These are phyloP conservation scores for Gopherus evgoodei DNA, from an alignment of 2,113 vertebrate genomes.

Conservation along the genomic window DNA sequence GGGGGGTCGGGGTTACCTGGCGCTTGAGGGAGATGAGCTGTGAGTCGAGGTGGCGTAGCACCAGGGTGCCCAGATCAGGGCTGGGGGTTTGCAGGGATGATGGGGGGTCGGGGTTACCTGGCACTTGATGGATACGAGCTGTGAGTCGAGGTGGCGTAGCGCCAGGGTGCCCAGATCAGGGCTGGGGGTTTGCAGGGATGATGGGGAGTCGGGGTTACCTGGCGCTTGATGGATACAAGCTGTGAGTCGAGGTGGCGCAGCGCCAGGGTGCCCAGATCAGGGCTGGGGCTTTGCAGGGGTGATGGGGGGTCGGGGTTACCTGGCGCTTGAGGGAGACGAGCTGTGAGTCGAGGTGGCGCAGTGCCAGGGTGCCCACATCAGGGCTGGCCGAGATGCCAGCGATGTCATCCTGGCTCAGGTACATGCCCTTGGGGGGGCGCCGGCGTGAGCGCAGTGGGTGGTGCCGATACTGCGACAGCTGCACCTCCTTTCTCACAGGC, in stretches of 20 bases:
- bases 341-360: constrained; percentile 88
- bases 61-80: constrained; percentile 82
- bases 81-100: constrained; percentile 15
- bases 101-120: constrained; percentile 76
- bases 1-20: constrained; percentile 77
- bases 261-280: constrained; percentile 82
- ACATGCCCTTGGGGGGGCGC: constrained; percentile 92
- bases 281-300: constrained; percentile 41
- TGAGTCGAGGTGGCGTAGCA: constrained; percentile 86
- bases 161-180: constrained; percentile 83
- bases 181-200: constrained; percentile 24
- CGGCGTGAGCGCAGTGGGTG: constrained; percentile 88
- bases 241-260: constrained; percentile 88
- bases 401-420: constrained; percentile 89
- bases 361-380: constrained; percentile 81
- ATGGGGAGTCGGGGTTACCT: constrained; percentile 71
- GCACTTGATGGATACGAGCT: constrained; percentile 90
- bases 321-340: constrained; percentile 93
- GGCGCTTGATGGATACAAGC: constrained; percentile 90
- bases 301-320: constrained; percentile 67
- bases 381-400: constrained; percentile 82
- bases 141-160: constrained; percentile 86
- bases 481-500: constrained; percentile 85
- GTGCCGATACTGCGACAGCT: constrained; percentile 90
- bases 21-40: constrained; percentile 91